Base-by-base conservation (phyloP, 2,888 invertebrate species). In the Tachina fera region DNA sequence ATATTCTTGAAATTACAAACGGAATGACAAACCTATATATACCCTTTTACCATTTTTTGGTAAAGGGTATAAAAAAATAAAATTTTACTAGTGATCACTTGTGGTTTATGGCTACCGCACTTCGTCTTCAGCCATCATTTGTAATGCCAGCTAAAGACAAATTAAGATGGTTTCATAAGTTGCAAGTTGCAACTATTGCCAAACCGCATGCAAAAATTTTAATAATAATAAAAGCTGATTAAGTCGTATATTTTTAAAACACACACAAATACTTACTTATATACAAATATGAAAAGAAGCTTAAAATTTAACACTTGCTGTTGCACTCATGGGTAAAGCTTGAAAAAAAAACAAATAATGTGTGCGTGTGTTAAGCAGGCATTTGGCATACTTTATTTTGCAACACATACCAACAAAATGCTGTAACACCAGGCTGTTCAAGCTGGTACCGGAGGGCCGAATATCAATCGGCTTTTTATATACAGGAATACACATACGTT, bases 211-310 rank as follows among this genome's bases (percentile, higher is more conserved):
- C 47, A 72, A 72, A 53, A 75, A 63, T 65, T 39, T 31, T 51
- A 51, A 67, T 70, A 78, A 78, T 78, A 78, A 67, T 63, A 83
- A 83, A 83, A 68, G 72, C 80, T 80, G 80, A 84, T 84, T 84
- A 84, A 84, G 84, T 80, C 72, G 76, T 80, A 77, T 84, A n/a
- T 81, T 72, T 49, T 61, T 16, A n/a, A 82, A 11, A 65, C 63
- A 70, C 10, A 47, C 14, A 13, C 9, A 53, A 47, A 72, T n/a
- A 74, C 39, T 1, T 3, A 41, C 9, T 53, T n/a, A 51, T 0
- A 31, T 31, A 6, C 31, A 31, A 31, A 5, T 31, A 31, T 6
- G 31, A 31, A 65, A 63, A 63, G 19, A 63, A 63, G 71, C 63
- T 79, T 63, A 71, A 71, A 70, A 61, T 61, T 43, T 31, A 47